A percentile compares a stretch with the other conserved stretches of the same genome.
Evolutionary conservation across 2,113 vertebrate species (phyloP).

Genomic region (Actinemys pallida): DNA sequence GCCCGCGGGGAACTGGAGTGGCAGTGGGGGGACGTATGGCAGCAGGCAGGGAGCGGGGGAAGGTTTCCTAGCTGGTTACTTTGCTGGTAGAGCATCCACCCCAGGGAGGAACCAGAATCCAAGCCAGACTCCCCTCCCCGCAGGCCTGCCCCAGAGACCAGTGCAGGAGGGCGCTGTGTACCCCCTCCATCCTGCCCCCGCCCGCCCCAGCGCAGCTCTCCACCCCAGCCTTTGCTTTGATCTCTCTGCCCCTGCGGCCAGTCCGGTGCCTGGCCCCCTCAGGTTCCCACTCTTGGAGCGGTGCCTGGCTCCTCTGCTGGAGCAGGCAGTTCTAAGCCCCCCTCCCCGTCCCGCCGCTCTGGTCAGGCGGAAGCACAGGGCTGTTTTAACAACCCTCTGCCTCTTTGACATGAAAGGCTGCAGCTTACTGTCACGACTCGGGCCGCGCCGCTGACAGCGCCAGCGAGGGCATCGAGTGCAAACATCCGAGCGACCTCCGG

Average conservation of each 20-base stretch:
- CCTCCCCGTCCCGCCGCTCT: not conserved
- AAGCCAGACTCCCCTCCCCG: not conserved
- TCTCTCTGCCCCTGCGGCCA: not conserved
- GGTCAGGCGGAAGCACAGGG: not conserved
- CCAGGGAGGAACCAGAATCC: not conserved
- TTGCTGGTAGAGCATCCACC: too few species aligned
- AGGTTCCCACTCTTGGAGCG: not conserved
- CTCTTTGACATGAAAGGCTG: not conserved
- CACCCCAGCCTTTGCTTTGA: not conserved
- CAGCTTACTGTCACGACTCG: not conserved
- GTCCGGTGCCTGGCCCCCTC: not conserved
- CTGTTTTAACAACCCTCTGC: not conserved
- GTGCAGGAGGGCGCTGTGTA: too few species aligned
- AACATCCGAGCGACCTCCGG: not conserved
- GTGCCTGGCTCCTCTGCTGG: not conserved
- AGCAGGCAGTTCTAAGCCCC: not conserved
- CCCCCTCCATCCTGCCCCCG: not conserved
- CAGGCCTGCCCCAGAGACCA: not conserved
- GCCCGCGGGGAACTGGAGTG: not conserved
- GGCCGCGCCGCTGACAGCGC: not conserved
- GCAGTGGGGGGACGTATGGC: not conserved
- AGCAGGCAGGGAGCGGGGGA: not conserved
- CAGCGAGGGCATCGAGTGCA: fast-evolving
- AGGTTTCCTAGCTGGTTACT: too few species aligned
- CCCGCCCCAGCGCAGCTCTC: not conserved